Percentiles rank a stretch among this genome's conserved stretches.
These are phyloP conservation scores for Tachina fera DNA, from an alignment of 2,888 invertebrate species.

Conservation along the genomic window DNA sequence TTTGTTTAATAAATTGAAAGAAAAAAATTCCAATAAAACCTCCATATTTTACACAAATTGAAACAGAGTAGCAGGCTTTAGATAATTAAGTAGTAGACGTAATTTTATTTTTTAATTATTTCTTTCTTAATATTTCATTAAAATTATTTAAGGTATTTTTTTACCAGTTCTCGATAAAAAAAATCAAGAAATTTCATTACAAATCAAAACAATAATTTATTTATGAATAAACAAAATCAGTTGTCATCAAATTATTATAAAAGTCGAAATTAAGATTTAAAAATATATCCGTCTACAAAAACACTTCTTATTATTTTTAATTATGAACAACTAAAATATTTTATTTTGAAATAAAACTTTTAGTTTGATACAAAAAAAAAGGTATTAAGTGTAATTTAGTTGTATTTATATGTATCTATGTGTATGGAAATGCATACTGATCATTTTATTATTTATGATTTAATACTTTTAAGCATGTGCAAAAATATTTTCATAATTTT, in stretches of 20 bases:
- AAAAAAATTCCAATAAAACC: no score
- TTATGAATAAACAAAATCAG: not conserved
- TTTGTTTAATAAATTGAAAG: no score
- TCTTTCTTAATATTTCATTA: conserved; percentile 11
- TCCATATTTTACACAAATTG: no score
- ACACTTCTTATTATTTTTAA: not conserved
- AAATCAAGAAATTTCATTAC: not conserved
- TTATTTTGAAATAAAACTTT: conserved; percentile 21
- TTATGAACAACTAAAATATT: not conserved
- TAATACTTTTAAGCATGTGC: conserved; percentile 51
- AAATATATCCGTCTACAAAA: conserved; percentile 8
- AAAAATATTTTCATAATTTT: conserved; percentile 24
- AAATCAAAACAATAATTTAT: conserved; percentile 9
- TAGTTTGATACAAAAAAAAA: conserved; percentile 3
- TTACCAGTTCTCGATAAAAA: conserved; percentile 67
- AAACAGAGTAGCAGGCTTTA: not conserved
- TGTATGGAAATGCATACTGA: conserved; percentile 26
- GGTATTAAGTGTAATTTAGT: conserved; percentile 37
- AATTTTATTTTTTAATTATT: conserved; percentile 33
- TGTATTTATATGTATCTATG: conserved; percentile 6
- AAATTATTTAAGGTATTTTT: conserved; percentile 57
- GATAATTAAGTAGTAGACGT: conserved; percentile 65
- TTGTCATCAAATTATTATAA: not conserved
- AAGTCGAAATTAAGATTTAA: conserved; percentile 3
- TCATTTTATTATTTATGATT: conserved; percentile 60